Base-by-base conservation (phyloP, 2,113 vertebrate genomes). In the Athene cunicularia region DNA sequence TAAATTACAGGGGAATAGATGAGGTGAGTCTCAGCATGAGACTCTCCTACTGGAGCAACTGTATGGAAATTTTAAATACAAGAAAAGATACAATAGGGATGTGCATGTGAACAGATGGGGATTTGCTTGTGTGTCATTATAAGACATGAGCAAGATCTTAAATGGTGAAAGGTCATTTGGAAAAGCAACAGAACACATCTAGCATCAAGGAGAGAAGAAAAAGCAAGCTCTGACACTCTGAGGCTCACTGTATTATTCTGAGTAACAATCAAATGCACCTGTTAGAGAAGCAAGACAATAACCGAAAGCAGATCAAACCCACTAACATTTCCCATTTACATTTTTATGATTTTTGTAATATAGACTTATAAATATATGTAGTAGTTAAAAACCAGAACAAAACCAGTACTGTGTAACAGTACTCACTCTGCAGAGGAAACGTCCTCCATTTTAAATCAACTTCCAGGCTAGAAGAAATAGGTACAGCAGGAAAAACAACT, bases 161-260 rank as follows among this genome's bases (percentile, higher is more conserved):
- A 81, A 89, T 77, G 86, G 88, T 86, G 86, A 84, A 86, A 89
- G 94, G 72, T 88, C 88, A 86, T 68, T 68, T 87, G 88, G 91
- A 97, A 97, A 85, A 95, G 52, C 72, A 73, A 72, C 3, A 0
- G 64, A 49, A 81, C 81, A 81, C 66, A 33, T 91, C 74, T 59
- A 70, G 63, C 64, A 80, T n/a, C 11, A 35, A 14, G 26, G 75
- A 11, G 26, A 53, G 19, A 86, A 41, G 53, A 24, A 58, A 79
- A 59, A 55, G 70, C 33, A 93, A 81, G 53, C 62, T 53, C 66
- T 72, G 60, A 27, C 33, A 30, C 35, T 27, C 3, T 7, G 10
- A 86, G 32, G 43, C 4, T 87, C 18, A 12, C 41, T 22, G 17
- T 50, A 13, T 72, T 43, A 28, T 64, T 77, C 14, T 17, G 49